Conservation (phyloP, 2,113 vertebrate species). For the Regulus satrapa region DNA sequence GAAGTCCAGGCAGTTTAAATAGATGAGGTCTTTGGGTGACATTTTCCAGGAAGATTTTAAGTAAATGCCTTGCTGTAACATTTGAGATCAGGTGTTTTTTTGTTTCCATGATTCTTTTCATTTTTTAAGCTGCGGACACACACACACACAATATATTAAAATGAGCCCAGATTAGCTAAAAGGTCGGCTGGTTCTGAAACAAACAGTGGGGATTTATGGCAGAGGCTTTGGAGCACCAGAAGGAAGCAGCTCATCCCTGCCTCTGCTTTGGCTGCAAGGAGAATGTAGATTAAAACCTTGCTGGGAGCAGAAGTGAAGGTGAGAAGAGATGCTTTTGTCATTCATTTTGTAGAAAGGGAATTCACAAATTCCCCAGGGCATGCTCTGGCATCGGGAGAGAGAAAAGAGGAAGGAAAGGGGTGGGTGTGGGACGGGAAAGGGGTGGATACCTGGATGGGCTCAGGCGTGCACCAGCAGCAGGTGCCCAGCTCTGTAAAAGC, state of each 20-base stretch:
- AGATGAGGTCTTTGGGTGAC: slow-evolving; percentile 28
- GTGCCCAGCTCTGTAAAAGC: background rate
- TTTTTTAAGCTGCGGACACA: slow-evolving; percentile 56
- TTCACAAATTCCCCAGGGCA: background rate
- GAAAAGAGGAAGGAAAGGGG: background rate
- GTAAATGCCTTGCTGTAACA: slow-evolving; percentile 67
- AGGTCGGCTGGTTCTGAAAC: slow-evolving; percentile 64
- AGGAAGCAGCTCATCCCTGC: background rate
- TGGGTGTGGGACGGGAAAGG: background rate
- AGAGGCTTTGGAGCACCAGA: background rate
- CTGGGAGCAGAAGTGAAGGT: background rate
- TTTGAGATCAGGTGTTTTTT: slow-evolving; percentile 50
- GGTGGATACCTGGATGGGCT: background rate
- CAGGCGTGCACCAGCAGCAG: background rate
- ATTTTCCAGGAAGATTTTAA: slow-evolving; percentile 65
- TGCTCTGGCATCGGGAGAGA: fast-evolving
- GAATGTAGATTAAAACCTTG: background rate
- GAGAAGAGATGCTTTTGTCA: background rate
- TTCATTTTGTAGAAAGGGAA: background rate
- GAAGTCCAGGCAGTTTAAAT: background rate
- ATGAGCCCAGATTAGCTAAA: slow-evolving; percentile 59
- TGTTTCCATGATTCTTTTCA: slow-evolving; percentile 10
- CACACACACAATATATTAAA: slow-evolving; percentile 28
- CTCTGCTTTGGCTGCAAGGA: background rate
- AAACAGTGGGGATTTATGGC: slow-evolving; percentile 52